These are phyloP conservation scores for Aphelinus atriplicis DNA, from an alignment of 1,140 invertebrate genomes.

Conservation along the genomic window DNA sequence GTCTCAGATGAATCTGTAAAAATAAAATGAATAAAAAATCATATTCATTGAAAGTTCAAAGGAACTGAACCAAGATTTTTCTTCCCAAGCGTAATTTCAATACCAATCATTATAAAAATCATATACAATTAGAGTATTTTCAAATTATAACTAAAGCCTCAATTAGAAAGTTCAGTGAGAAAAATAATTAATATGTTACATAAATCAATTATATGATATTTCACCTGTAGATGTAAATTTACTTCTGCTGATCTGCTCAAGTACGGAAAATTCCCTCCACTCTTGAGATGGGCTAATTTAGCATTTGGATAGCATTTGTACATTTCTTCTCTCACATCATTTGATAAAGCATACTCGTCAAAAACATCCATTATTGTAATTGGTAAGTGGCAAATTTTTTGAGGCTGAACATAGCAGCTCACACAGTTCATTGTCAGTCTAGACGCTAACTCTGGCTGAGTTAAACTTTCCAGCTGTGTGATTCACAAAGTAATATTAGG, in stretches of 20 bases:
- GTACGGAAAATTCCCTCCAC: constrained; percentile 92
- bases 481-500: too few relatives aligned
- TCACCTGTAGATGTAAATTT: constrained; percentile 89
- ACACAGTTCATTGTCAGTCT: constrained; percentile 88
- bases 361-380: constrained; percentile 91
- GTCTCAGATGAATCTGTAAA: constrained; percentile 69
- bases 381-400: constrained; percentile 74
- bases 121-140: too few relatives aligned
- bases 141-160: too few relatives aligned
- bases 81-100: too few relatives aligned
- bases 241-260: constrained; percentile 89
- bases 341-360: constrained; percentile 87
- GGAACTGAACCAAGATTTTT: not conserved
- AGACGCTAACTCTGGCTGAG: constrained; percentile 85
- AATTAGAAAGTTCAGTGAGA: not conserved
- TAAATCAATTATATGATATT: constrained; percentile 18
- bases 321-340: constrained; percentile 80
- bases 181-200: not conserved
- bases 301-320: constrained; percentile 90
- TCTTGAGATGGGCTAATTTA: constrained; percentile 88
- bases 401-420: constrained; percentile 82
- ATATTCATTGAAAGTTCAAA: too few relatives aligned
- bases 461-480: constrained; percentile 81
- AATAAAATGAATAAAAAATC: not conserved
- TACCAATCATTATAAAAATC: too few relatives aligned